Conservation (phyloP, 2,113 vertebrate genomes). For the Colius striatus region DNA sequence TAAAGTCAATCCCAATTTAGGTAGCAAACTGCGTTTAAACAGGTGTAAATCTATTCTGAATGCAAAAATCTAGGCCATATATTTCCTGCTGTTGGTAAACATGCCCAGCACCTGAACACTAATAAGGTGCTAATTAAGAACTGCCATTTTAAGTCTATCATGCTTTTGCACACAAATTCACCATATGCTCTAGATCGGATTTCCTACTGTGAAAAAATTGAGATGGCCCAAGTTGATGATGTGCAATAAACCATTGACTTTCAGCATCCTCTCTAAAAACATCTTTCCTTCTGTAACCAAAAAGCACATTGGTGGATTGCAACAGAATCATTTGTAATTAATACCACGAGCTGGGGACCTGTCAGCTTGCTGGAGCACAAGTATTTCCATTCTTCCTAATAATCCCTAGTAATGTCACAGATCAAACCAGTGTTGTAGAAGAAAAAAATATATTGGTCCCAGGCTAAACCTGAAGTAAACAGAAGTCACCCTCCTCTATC, state of each 20-base stretch:
- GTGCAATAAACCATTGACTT: slow-evolving; percentile 11
- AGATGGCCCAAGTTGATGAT: slow-evolving; percentile 6
- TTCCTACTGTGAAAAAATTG: slow-evolving; percentile 19
- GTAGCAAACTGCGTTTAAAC: not conserved
- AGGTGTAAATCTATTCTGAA: not conserved
- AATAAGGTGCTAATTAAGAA: slow-evolving; percentile 64
- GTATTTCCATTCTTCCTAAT: not conserved
- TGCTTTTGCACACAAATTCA: slow-evolving; percentile 29
- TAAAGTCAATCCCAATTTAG: not conserved
- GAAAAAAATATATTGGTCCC: not conserved
- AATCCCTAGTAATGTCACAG: not conserved
- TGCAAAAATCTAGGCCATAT: not conserved
- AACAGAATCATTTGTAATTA: not conserved
- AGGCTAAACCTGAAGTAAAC: not conserved
- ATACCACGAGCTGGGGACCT: not conserved
- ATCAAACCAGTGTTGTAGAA: not conserved
- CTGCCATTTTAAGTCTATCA: slow-evolving; percentile 44
- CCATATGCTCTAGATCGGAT: slow-evolving; percentile 49
- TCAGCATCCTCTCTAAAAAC: not conserved
- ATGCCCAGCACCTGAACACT: slow-evolving; percentile 48
- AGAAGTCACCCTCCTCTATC: not conserved
- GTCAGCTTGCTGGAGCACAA: not conserved
- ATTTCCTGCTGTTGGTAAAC: slow-evolving; percentile 35
- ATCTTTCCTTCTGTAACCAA: not conserved
- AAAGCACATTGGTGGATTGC: not conserved